A percentile compares a stretch with the other conserved stretches of the same genome.
Evolutionary conservation across 2,797 vertebrate genomes (phyloP).

Genomic region (Allobates femoralis): DNA sequence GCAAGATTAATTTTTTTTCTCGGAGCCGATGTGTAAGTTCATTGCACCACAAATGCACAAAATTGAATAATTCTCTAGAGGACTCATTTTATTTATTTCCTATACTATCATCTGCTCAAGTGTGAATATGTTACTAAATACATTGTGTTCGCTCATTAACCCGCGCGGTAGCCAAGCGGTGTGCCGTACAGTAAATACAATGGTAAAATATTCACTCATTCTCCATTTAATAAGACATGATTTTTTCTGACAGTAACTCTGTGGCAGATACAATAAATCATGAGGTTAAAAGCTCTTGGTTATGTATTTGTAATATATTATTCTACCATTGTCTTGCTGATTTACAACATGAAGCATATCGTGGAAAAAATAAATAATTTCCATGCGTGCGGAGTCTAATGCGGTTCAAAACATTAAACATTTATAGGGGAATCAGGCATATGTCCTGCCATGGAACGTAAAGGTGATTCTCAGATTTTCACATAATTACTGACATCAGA

Average conservation of each 20-base stretch:
- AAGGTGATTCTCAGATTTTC: constrained; percentile 13
- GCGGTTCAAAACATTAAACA: not conserved
- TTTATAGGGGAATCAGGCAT: not conserved
- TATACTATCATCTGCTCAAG: constrained; percentile 41
- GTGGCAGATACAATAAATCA: constrained; percentile 38
- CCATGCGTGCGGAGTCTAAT: not conserved
- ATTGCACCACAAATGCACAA: constrained; percentile 39
- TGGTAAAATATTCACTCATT: constrained; percentile 33
- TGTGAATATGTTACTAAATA: constrained; percentile 56
- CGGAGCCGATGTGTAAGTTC: constrained; percentile 45
- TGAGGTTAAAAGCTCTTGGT: constrained; percentile 35
- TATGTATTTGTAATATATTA: constrained; percentile 37
- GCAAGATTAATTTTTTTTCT: constrained; percentile 27
- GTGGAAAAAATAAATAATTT: not conserved
- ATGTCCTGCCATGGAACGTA: not conserved
- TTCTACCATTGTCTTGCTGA: not conserved
- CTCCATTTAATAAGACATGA: constrained; percentile 32
- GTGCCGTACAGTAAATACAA: constrained; percentile 9
- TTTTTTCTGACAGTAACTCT: constrained; percentile 41
- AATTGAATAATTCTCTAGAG: constrained; percentile 49
- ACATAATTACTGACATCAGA: not conserved
- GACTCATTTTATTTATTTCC: constrained; percentile 51
- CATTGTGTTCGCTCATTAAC: constrained; percentile 43
- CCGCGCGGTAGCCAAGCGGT: not conserved
- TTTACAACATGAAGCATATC: constrained; percentile 25